Conservation (phyloP, 2,888 invertebrate genomes). For the Artemia sinica region DNA sequence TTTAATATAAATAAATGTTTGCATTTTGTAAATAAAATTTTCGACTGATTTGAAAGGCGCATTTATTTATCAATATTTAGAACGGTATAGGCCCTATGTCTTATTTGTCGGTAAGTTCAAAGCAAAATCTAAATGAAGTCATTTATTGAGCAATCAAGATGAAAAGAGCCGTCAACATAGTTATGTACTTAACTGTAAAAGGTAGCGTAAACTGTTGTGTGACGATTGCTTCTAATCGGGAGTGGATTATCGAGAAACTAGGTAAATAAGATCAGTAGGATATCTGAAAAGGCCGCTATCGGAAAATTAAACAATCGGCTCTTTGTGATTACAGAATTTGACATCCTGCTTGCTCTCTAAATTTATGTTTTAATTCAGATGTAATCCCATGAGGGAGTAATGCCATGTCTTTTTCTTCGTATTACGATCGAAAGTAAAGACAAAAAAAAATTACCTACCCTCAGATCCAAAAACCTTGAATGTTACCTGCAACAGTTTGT, state of each 20-base stretch:
- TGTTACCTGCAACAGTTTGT: too few species aligned
- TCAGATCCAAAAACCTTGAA: too few species aligned
- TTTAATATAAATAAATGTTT: conserved; percentile 21
- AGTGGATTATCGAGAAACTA: conserved; percentile 12
- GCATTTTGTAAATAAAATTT: conserved; percentile 18
- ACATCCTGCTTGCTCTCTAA: too few species aligned
- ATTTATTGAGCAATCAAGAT: conserved; percentile 6
- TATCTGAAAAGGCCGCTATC: conserved; percentile 5
- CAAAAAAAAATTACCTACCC: too few species aligned
- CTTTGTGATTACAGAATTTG: not conserved
- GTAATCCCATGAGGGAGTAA: too few species aligned
- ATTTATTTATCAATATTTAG: conserved; percentile 17
- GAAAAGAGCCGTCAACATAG: not conserved
- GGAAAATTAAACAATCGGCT: conserved; percentile 1
- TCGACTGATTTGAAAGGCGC: conserved; percentile 19
- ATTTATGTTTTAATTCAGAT: too few species aligned
- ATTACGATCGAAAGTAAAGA: too few species aligned
- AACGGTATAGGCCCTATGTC: conserved; percentile 20
- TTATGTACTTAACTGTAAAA: conserved; percentile 10
- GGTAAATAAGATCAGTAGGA: conserved; percentile 9
- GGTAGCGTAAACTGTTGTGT: conserved; percentile 12
- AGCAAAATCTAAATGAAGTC: conserved; percentile 4
- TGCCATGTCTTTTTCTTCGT: too few species aligned
- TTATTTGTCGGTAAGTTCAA: conserved; percentile 11
- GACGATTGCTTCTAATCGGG: not conserved